Conservation (phyloP, 2,888 invertebrate species). For the Cancer borealis region DNA sequence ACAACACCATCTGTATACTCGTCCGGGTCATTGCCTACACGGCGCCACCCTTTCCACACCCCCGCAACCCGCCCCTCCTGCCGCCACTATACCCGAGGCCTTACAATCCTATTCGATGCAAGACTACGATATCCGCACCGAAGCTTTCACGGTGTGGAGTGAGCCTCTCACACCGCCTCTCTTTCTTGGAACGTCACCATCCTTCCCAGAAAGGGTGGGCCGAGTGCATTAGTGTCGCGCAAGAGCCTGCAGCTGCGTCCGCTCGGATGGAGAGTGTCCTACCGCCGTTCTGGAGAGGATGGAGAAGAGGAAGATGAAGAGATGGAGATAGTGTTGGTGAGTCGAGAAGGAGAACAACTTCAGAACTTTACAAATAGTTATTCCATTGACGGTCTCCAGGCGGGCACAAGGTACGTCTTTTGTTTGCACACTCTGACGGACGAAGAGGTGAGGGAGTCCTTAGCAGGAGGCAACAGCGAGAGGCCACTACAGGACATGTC, state of each 20-base stretch:
- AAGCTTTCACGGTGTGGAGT: constrained; percentile 48
- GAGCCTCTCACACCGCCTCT: constrained; percentile 44
- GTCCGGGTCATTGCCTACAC: constrained; percentile 60
- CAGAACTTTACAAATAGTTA: constrained; percentile 72
- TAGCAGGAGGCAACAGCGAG: neutral
- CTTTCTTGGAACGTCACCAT: constrained; percentile 70
- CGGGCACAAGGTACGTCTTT: constrained; percentile 68
- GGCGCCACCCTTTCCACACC: constrained; percentile 28
- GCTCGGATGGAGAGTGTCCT: constrained; percentile 73
- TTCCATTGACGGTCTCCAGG: constrained; percentile 61
- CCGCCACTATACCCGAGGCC: neutral
- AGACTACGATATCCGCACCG: constrained; percentile 56
- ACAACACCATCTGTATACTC: constrained; percentile 47
- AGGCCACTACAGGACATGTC: neutral
- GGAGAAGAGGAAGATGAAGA: constrained; percentile 60
- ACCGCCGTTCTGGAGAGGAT: constrained; percentile 64
- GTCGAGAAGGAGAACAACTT: constrained; percentile 68
- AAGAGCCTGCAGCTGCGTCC: constrained; percentile 54
- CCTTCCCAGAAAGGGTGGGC: neutral
- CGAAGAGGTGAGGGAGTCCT: constrained; percentile 42
- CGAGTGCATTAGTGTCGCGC: neutral
- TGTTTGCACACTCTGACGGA: constrained; percentile 71
- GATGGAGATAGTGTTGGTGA: constrained; percentile 70
- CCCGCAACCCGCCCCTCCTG: neutral
- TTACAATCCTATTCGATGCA: constrained; percentile 27